These are phyloP conservation scores for Gonatopus flavifemur DNA, from an alignment of 1,140 invertebrate species.

Conservation along the genomic window DNA sequence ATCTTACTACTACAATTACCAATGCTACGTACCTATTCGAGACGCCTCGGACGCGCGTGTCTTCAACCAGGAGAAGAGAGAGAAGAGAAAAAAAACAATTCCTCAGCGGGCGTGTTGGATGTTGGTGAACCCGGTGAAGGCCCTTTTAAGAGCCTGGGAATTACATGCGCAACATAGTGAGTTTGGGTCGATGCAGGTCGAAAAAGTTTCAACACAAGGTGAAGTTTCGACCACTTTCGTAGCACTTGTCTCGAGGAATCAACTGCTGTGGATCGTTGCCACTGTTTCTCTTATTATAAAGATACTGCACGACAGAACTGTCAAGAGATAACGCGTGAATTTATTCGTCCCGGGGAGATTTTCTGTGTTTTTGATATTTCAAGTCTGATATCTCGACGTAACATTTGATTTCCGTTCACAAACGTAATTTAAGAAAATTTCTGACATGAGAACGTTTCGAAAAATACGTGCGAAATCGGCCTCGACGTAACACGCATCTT, in stretches of 20 bases:
- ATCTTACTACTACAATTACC: neutral
- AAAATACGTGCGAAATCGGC: slow-evolving; percentile 30
- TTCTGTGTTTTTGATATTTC: too few species aligned
- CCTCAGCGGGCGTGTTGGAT: slow-evolving; percentile 20
- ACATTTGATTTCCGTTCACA: neutral
- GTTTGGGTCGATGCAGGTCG: neutral
- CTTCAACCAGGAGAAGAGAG: slow-evolving; percentile 13
- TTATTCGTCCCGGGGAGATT: too few species aligned
- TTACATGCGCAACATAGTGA: slow-evolving; percentile 14
- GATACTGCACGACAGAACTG: slow-evolving; percentile 20
- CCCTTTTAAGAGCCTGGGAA: slow-evolving; percentile 8
- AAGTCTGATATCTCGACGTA: too few species aligned
- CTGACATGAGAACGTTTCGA: slow-evolving; percentile 16
- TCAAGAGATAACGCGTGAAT: slow-evolving; percentile 4
- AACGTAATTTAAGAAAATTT: neutral
- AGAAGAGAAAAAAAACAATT: slow-evolving; percentile 10
- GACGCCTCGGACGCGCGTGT: slow-evolving; percentile 28
- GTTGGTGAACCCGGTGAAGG: slow-evolving; percentile 12
- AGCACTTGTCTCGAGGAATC: slow-evolving; percentile 5
- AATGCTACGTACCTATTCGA: slow-evolving; percentile 18
- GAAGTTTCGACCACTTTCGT: slow-evolving; percentile 9
- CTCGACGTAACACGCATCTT: slow-evolving; percentile 26
- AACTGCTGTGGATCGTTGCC: neutral
- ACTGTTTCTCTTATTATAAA: too few species aligned
- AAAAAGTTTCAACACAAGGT: slow-evolving; percentile 2